phyloP scores from a whole-genome alignment of 2,113 vertebrate genomes.

The Ochotona curzoniae region DNA sequence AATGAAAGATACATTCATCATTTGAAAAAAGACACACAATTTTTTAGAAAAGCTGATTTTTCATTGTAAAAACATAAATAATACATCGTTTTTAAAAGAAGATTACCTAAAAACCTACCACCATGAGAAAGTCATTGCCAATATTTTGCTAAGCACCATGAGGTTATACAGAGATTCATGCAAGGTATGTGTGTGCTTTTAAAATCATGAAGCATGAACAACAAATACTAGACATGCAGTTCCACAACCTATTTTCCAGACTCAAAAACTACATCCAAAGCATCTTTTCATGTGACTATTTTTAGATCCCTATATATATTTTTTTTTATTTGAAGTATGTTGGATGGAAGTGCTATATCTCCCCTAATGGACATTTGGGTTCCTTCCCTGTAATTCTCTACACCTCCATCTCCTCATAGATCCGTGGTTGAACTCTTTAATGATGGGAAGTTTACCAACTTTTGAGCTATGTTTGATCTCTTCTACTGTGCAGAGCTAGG shows the following conservation, averaged over 20 bases:
- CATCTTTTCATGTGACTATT: not conserved
- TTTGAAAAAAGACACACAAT: not conserved
- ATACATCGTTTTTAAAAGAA: not conserved
- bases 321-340: not conserved
- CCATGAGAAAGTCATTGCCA: constrained; percentile 10
- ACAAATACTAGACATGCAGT: not conserved
- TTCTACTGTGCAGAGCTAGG: not conserved
- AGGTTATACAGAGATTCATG: not conserved
- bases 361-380: not conserved
- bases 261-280: constrained; percentile 11
- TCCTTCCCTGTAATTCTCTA: not conserved
- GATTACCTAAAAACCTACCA: not conserved
- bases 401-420: not conserved
- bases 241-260: not conserved
- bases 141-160: constrained; percentile 20
- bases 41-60: not conserved
- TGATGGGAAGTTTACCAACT: not conserved
- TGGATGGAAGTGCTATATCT: not conserved
- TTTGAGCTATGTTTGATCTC: not conserved
- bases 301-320: not conserved
- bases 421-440: not conserved
- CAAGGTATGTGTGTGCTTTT: not conserved
- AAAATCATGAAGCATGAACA: not conserved
- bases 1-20: not conserved
- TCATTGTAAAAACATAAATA: not conserved